Conservation (phyloP, 2,888 invertebrate species). For the Listrodromus nycthemerus region DNA sequence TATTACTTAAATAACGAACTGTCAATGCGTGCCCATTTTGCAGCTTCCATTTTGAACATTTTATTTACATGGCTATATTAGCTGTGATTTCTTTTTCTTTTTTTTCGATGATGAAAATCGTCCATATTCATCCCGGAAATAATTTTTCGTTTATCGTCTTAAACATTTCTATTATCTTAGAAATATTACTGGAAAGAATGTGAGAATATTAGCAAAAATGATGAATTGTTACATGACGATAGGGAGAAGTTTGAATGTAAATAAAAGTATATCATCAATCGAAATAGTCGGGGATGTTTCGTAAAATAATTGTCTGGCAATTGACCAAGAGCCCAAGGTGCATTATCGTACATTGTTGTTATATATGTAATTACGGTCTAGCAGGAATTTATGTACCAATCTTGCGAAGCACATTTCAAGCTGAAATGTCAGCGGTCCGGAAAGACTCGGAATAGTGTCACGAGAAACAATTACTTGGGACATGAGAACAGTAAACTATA, state of each 20-base stretch:
- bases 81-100: neutral
- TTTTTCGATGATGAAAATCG: neutral
- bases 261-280: neutral
- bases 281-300: neutral
- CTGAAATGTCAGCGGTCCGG: neutral
- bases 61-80: no score
- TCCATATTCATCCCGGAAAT: no score
- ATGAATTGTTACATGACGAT: no score
- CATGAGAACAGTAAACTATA: neutral
- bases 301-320: neutral
- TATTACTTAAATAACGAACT: no score
- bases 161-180: no score
- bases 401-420: neutral
- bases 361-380: neutral
- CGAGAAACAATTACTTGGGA: neutral
- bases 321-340: neutral
- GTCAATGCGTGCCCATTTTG: no score
- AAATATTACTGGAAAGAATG: no score
- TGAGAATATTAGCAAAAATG: no score
- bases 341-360: neutral
- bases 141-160: no score
- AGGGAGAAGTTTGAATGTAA: neutral
- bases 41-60: no score
- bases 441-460: neutral
- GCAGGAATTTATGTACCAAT: neutral